These are phyloP conservation scores for Orthosia incerta DNA, from an alignment of 2,888 invertebrate genomes.

Conservation along the genomic window DNA sequence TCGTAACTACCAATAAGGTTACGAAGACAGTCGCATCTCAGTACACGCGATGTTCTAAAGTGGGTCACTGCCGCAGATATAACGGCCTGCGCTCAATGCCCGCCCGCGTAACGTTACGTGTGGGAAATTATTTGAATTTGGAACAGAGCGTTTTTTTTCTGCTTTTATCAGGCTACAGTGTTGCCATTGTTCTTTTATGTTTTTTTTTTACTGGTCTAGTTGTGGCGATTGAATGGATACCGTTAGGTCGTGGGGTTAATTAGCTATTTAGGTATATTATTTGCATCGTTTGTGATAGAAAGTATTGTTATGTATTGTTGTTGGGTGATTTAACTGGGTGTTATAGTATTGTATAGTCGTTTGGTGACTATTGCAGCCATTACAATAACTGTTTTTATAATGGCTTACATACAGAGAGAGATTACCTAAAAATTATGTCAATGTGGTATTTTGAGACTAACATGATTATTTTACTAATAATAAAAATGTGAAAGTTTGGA, in stretches of 20 bases:
- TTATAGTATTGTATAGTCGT: background rate
- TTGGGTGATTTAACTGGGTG: constrained; percentile 39
- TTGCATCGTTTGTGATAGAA: constrained; percentile 49
- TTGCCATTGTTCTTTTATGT: constrained; percentile 84
- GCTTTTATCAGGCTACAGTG: constrained; percentile 82
- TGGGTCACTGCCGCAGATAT: constrained; percentile 90
- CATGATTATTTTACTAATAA: too few relatives aligned
- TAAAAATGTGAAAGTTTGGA: too few relatives aligned
- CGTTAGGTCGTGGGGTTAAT: constrained; percentile 72
- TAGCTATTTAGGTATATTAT: constrained; percentile 51
- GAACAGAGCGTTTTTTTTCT: constrained; percentile 84
- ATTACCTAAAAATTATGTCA: background rate
- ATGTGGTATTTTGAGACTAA: background rate
- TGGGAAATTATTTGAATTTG: constrained; percentile 91
- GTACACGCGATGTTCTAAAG: constrained; percentile 82
- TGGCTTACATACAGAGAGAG: background rate
- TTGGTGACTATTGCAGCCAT: background rate
- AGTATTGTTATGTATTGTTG: constrained; percentile 38
- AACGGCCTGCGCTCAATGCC: constrained; percentile 89
- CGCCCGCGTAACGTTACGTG: constrained; percentile 91
- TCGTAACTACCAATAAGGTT: constrained; percentile 80
- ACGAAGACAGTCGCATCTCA: constrained; percentile 76
- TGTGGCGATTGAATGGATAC: constrained; percentile 73
- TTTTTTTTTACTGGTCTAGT: constrained; percentile 84
- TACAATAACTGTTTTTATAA: background rate